These are phyloP conservation scores for Emmelina monodactyla DNA, from an alignment of 2,888 invertebrate species.

Conservation along the genomic window DNA sequence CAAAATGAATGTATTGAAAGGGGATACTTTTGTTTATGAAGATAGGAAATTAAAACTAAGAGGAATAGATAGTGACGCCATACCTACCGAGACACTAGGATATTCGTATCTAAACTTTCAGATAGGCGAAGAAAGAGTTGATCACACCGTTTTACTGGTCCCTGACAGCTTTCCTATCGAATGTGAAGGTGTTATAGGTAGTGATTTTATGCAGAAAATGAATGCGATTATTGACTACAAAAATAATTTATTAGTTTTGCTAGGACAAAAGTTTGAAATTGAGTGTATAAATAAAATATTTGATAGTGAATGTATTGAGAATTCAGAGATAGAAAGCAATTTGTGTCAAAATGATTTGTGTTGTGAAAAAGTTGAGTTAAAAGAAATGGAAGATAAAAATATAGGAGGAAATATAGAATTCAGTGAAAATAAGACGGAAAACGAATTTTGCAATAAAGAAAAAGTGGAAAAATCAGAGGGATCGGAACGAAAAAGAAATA, in stretches of 20 bases:
- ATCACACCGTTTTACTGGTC: conserved; percentile 12
- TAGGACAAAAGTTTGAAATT: conserved; percentile 6
- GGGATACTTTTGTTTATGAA: conserved; percentile 7
- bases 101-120: conserved; percentile 9
- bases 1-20: conserved; percentile 8
- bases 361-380: too few relatives aligned
- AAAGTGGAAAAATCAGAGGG: too few relatives aligned
- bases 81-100: conserved; percentile 12
- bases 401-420: too few relatives aligned
- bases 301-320: too few relatives aligned
- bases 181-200: conserved; percentile 14
- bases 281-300: conserved; percentile 3
- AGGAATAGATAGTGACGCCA: conserved; percentile 14
- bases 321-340: too few relatives aligned
- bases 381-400: too few relatives aligned
- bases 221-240: conserved; percentile 12
- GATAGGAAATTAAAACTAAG: conserved; percentile 12
- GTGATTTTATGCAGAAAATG: conserved; percentile 13
- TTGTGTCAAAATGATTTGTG: too few relatives aligned
- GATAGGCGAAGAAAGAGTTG: conserved; percentile 9
- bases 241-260: conserved; percentile 10
- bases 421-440: too few relatives aligned
- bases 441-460: too few relatives aligned
- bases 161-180: conserved; percentile 14
- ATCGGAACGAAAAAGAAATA: too few relatives aligned